Percentiles rank a stretch among this genome's conserved stretches.
phyloP scores from a whole-genome alignment of 1,140 invertebrate species.

The Gerris buenoi region DNA sequence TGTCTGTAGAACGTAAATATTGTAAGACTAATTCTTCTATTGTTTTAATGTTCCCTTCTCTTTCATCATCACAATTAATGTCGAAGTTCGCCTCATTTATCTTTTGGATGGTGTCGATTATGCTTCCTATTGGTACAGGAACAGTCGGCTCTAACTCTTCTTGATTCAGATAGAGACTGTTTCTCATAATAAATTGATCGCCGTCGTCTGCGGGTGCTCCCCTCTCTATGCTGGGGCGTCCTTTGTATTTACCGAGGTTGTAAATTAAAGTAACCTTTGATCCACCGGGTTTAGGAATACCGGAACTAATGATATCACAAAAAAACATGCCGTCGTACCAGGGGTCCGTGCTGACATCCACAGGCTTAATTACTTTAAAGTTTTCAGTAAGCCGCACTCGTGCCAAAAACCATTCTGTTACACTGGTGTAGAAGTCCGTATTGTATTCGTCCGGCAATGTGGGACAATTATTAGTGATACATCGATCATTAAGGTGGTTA shows the following conservation, averaged over 20 bases:
- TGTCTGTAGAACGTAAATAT: conserved; percentile 4
- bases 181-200: background rate
- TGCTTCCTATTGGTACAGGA: background rate
- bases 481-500: conserved; percentile 18
- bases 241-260: background rate
- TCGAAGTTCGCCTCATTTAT: conserved; percentile 15
- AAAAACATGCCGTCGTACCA: conserved; percentile 13
- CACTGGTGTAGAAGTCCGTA: conserved; percentile 3
- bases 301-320: conserved; percentile 20
- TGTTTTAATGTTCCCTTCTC: conserved; percentile 2
- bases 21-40: conserved; percentile 1
- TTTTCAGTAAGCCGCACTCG: background rate
- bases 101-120: background rate
- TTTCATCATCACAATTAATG: conserved; percentile 13
- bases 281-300: background rate
- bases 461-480: conserved; percentile 10
- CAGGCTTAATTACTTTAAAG: background rate
- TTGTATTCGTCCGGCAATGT: conserved; percentile 2
- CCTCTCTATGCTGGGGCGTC: background rate
- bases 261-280: background rate
- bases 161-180: background rate
- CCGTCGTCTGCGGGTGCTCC: background rate
- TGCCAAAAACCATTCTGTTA: conserved; percentile 2
- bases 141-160: background rate
- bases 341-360: background rate